A percentile compares a stretch with the other conserved stretches of the same genome.
Conservation (phyloP, 2,113 vertebrate species). For the Neolamprologus caudopunctatus region DNA sequence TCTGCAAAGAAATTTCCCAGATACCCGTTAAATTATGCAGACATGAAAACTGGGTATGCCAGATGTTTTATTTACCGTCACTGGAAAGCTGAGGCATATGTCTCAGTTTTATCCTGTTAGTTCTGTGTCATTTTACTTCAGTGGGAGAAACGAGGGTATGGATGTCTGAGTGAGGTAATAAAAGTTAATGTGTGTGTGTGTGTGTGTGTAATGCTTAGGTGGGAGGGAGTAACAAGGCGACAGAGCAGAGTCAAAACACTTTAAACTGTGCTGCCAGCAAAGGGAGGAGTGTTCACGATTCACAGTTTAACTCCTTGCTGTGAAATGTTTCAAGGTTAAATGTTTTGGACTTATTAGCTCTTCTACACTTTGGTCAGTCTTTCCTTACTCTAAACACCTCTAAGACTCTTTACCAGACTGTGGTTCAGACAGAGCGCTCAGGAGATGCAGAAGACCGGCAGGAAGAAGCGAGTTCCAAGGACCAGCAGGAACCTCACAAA, state of each 20-base stretch:
- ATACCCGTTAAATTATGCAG: too few relatives aligned
- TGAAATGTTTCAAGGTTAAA: background rate
- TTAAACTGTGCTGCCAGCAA: background rate
- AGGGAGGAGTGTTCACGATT: background rate
- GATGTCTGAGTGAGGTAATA: too few relatives aligned
- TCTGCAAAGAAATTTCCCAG: too few relatives aligned
- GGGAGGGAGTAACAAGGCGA: background rate
- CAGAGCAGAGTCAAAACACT: background rate
- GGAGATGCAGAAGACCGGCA: constrained; percentile 24
- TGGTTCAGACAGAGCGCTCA: background rate
- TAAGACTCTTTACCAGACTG: background rate
- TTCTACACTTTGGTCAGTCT: background rate
- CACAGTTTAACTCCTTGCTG: background rate
- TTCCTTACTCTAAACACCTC: background rate
- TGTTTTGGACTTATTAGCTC: background rate
- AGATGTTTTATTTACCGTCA: too few relatives aligned
- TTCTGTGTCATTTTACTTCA: too few relatives aligned
- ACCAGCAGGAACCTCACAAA: background rate
- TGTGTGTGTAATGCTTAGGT: background rate
- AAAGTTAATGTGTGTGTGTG: background rate
- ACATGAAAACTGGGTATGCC: too few relatives aligned
- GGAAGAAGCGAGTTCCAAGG: background rate
- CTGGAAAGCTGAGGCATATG: too few relatives aligned
- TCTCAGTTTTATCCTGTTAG: too few relatives aligned
- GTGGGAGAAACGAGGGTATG: too few relatives aligned